phyloP scores from a whole-genome alignment of 2,797 vertebrate species.

The Anomalospiza imberbis region DNA sequence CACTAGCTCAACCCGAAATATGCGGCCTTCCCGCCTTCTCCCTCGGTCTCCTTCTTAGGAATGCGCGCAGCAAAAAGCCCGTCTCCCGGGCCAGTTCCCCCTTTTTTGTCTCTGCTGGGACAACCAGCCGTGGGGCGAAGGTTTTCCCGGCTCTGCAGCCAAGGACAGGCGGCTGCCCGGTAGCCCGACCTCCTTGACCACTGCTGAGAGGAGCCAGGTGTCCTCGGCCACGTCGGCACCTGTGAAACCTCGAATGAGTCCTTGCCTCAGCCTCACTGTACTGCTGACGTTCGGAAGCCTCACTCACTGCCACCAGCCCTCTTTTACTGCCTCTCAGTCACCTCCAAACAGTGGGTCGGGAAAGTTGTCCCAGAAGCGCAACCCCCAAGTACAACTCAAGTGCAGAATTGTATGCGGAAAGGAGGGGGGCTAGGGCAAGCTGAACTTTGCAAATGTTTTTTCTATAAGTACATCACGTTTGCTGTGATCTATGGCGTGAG shows the following conservation, averaged over 20 bases:
- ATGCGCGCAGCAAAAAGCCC: background rate
- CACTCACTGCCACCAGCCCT: background rate
- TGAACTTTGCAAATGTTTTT: slow-evolving; percentile 25
- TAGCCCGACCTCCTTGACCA: background rate
- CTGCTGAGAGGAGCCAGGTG: background rate
- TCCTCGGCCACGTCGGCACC: background rate
- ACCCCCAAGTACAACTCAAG: background rate
- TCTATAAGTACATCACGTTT: slow-evolving; percentile 13
- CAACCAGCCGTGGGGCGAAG: fast-evolving
- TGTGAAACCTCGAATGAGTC: background rate
- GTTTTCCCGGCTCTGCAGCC: background rate
- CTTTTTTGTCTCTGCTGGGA: background rate
- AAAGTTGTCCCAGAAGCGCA: background rate
- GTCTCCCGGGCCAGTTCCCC: background rate
- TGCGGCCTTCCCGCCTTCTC: background rate
- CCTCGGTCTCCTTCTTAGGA: background rate
- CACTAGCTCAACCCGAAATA: background rate
- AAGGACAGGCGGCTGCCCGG: background rate
- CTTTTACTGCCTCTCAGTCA: background rate
- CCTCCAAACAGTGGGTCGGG: background rate
- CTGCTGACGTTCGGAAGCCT: background rate
- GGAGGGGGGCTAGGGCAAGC: background rate
- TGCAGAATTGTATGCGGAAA: fast-evolving
- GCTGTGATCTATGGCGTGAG: slow-evolving; percentile 54
- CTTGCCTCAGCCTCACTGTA: background rate